Conservation (phyloP, 1,140 invertebrate species). For the Ruditapes philippinarum region DNA sequence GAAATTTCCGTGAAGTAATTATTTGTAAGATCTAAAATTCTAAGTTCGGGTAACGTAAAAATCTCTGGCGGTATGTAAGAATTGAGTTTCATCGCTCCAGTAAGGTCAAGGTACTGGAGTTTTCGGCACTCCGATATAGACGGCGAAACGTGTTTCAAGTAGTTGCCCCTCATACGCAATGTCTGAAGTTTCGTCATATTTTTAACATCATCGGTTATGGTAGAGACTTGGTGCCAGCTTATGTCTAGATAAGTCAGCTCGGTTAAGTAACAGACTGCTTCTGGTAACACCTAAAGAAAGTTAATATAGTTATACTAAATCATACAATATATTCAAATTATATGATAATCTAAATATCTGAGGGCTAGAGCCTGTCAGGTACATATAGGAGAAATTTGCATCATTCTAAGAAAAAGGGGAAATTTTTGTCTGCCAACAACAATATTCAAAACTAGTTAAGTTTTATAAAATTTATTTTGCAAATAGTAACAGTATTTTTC, state of each 20-base stretch:
- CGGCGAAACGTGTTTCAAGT: slow-evolving; percentile 77
- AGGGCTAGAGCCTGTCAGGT: no score
- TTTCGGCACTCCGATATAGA: slow-evolving; percentile 77
- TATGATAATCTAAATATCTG: no score
- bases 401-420: no score
- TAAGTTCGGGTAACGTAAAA: slow-evolving; percentile 77
- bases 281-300: slow-evolving; percentile 77
- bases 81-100: slow-evolving; percentile 80
- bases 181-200: slow-evolving; percentile 77
- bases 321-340: no score
- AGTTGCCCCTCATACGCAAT: slow-evolving; percentile 81
- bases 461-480: no score
- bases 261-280: slow-evolving; percentile 75
- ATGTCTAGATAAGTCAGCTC: slow-evolving; percentile 79
- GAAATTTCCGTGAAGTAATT: slow-evolving; percentile 84
- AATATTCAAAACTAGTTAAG: no score
- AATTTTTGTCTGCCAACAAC: no score
- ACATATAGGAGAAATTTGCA: no score
- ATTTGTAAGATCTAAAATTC: slow-evolving; percentile 81
- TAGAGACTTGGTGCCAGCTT: slow-evolving; percentile 83
- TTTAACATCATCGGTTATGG: slow-evolving; percentile 79
- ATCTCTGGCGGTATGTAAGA: slow-evolving; percentile 81
- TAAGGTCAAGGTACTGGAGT: slow-evolving; percentile 78
- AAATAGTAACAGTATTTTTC: no score
- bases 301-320: no score